These are phyloP conservation scores for Macroteleia sp. DNA, from an alignment of 2,888 invertebrate genomes.

Conservation along the genomic window DNA sequence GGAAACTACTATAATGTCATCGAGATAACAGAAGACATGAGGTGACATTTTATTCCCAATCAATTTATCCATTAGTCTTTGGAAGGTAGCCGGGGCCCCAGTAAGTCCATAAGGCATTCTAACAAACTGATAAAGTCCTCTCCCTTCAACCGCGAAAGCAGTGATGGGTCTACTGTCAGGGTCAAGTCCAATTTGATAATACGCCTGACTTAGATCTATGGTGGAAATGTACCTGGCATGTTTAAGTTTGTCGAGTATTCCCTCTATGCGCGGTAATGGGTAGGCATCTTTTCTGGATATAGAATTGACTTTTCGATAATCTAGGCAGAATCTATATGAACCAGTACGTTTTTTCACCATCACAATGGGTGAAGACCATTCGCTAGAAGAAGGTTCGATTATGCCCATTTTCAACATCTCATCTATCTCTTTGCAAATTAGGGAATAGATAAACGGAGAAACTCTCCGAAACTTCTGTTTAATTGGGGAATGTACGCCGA, in stretches of 20 bases:
- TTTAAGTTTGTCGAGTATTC: not conserved
- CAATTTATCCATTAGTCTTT: not conserved
- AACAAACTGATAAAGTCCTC: not conserved
- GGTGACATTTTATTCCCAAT: not conserved
- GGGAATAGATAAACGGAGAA: not conserved
- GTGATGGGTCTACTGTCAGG: not conserved
- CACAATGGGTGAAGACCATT: slow-evolving; percentile 3
- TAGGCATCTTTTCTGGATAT: not conserved
- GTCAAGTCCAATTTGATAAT: not conserved
- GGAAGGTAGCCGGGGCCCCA: slow-evolving; percentile 1
- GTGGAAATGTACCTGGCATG: no score
- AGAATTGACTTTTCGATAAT: not conserved
- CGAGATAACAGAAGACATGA: not conserved
- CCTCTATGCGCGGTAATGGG: not conserved
- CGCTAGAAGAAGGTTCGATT: not conserved
- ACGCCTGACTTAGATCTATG: not conserved
- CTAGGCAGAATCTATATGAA: not conserved
- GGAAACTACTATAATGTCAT: not conserved
- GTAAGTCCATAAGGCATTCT: slow-evolving; percentile 5
- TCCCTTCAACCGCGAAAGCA: not conserved
- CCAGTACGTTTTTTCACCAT: not conserved
- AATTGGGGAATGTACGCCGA: not conserved
- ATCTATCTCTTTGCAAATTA: not conserved
- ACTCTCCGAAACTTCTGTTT: slow-evolving; percentile 16
- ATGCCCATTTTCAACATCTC: not conserved